Percentiles rank a stretch among this genome's conserved stretches.
Evolutionary conservation across 2,113 vertebrate species (phyloP).

Genomic region (Callipepla squamata): DNA sequence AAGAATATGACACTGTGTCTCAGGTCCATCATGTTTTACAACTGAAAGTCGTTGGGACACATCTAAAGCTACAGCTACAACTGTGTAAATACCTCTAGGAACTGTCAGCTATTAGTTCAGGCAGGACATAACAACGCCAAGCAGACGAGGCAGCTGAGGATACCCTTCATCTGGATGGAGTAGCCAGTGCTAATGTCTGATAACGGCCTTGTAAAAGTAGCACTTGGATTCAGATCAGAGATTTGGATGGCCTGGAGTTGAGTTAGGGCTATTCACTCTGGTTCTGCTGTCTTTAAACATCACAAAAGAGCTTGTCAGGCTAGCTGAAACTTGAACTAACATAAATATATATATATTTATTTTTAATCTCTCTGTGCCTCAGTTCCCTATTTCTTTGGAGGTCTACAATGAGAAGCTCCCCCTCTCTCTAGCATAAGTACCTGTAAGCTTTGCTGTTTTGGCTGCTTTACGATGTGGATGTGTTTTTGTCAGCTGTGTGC

Average conservation of each 20-base stretch:
- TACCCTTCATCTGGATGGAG: not conserved
- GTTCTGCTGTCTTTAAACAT: not conserved
- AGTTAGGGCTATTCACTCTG: not conserved
- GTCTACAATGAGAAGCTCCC: not conserved
- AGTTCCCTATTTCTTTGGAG: not conserved
- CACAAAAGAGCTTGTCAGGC: not conserved
- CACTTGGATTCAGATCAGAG: not conserved
- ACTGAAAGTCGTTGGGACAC: slow-evolving; percentile 60
- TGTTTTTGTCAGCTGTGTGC: not conserved
- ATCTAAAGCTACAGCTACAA: slow-evolving; percentile 55
- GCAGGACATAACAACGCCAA: slow-evolving; percentile 22
- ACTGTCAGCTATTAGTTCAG: slow-evolving; percentile 48
- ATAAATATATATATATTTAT: slow-evolving; percentile 16
- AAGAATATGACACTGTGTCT: slow-evolving; percentile 62
- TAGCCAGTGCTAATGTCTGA: not conserved
- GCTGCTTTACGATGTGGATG: not conserved
- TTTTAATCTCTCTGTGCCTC: not conserved
- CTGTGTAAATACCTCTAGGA: slow-evolving; percentile 52
- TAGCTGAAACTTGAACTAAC: slow-evolving; percentile 29
- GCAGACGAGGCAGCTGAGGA: slow-evolving; percentile 14
- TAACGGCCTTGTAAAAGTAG: slow-evolving; percentile 16
- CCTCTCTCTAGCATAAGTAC: not conserved
- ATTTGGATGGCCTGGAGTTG: not conserved
- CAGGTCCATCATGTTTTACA: slow-evolving; percentile 66
- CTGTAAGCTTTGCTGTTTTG: accelerated